A percentile compares a stretch with the other conserved stretches of the same genome.
These are phyloP conservation scores for Fundulus diaphanus DNA, from an alignment of 2,797 vertebrate species.

Conservation along the genomic window DNA sequence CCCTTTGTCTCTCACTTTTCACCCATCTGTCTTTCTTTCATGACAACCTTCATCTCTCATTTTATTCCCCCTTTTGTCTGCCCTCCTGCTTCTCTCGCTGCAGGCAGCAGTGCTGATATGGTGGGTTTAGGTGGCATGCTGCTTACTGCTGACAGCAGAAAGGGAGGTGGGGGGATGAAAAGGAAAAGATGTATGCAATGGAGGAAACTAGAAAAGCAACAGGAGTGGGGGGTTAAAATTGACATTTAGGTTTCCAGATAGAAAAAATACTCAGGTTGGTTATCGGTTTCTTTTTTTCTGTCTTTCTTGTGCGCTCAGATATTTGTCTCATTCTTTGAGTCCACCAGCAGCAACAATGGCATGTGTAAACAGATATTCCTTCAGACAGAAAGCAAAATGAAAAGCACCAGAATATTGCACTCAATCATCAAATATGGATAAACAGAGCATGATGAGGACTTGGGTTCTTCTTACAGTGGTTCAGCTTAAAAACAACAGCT, in stretches of 20 bases:
- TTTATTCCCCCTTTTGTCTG: constrained; percentile 22
- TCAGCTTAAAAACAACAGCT: no score
- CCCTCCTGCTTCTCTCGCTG: constrained; percentile 21
- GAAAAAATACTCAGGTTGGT: constrained; percentile 2
- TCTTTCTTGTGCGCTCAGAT: neutral
- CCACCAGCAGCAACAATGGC: neutral
- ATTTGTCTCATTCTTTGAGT: neutral
- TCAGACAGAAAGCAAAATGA: neutral
- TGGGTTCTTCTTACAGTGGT: no score
- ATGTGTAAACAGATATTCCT: neutral
- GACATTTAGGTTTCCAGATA: constrained; percentile 28
- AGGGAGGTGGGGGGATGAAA: constrained; percentile 3
- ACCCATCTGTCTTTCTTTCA: constrained; percentile 19
- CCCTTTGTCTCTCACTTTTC: constrained; percentile 1
- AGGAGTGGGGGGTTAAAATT: constrained; percentile 16
- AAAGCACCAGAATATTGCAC: neutral
- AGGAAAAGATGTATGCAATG: constrained; percentile 1
- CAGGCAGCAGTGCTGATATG: constrained; percentile 34
- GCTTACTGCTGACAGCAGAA: constrained; percentile 24
- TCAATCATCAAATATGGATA: neutral
- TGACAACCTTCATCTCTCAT: constrained; percentile 35
- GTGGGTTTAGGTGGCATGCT: constrained; percentile 16
- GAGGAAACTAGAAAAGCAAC: neutral
- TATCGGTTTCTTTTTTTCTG: neutral
- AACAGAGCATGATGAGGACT: neutral